Evolutionary conservation across 2,113 vertebrate genomes (phyloP).

Genomic region (Tetraodon nigroviridis): DNA sequence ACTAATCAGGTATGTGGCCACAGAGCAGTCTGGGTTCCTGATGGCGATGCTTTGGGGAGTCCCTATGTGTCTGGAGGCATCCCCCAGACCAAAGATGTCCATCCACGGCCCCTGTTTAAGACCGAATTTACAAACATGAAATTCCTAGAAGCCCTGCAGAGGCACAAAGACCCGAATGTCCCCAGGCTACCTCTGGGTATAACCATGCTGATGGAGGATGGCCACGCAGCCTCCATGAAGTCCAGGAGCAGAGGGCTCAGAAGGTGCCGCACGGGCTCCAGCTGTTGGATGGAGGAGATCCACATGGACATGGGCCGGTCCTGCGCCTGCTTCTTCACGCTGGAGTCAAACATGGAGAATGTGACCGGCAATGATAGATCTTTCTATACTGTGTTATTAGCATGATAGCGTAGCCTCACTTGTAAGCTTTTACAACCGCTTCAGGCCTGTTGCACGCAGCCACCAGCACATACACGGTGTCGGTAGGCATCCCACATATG

Average conservation of each 20-base stretch:
- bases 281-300: constrained; percentile 83
- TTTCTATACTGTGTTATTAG: neutral
- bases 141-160: neutral
- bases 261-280: constrained; percentile 81
- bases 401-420: constrained; percentile 63
- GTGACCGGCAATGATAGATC: neutral
- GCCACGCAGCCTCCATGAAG: constrained; percentile 88
- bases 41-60: constrained; percentile 85
- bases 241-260: constrained; percentile 83
- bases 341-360: constrained; percentile 33
- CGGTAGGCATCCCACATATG: constrained; percentile 84
- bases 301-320: constrained; percentile 89
- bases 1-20: constrained; percentile 85
- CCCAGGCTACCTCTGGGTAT: constrained; percentile 78
- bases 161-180: neutral
- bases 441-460: constrained; percentile 84
- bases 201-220: constrained; percentile 88
- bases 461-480: constrained; percentile 87
- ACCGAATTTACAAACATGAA: constrained; percentile 3
- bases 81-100: constrained; percentile 81
- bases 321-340: constrained; percentile 84
- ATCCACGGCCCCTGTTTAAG: constrained; percentile 80
- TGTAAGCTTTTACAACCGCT: constrained; percentile 83
- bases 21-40: constrained; percentile 83
- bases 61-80: constrained; percentile 82